Evolutionary conservation across 2,888 invertebrate species (phyloP).

Genomic region (Ernsta delagoae): DNA sequence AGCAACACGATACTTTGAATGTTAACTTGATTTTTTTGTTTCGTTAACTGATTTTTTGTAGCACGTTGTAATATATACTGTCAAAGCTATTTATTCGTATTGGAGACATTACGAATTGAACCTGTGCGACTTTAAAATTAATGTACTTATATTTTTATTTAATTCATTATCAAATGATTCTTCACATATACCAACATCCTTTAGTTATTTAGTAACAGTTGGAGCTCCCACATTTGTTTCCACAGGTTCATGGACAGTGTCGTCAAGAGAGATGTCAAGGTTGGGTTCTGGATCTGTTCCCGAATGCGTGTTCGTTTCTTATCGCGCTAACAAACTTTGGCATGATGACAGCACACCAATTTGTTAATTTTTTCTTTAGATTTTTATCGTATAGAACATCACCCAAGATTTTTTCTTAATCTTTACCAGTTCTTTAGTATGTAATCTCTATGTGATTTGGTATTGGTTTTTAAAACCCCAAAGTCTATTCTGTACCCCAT

Average conservation of each 20-base stretch:
- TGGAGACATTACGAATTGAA: neutral
- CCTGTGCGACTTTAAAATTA: neutral
- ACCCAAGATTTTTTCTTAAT: too few species aligned
- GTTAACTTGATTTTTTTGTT: slow-evolving; percentile 15
- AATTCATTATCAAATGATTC: neutral
- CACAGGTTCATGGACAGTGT: slow-evolving; percentile 41
- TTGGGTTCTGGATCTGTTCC: slow-evolving; percentile 45
- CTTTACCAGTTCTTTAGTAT: too few species aligned
- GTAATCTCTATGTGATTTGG: too few species aligned
- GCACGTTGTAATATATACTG: neutral
- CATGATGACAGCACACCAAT: slow-evolving; percentile 10
- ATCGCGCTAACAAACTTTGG: neutral
- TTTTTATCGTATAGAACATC: too few species aligned
- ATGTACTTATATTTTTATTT: too few species aligned
- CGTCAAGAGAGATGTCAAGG: slow-evolving; percentile 32
- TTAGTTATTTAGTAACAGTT: neutral
- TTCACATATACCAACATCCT: neutral
- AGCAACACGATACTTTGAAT: neutral
- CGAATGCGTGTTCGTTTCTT: slow-evolving; percentile 38
- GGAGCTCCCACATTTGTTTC: slow-evolving; percentile 2
- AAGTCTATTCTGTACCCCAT: too few species aligned
- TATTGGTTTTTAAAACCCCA: too few species aligned
- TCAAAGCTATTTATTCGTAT: neutral
- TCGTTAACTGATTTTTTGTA: neutral
- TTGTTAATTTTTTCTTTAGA: neutral